Evolutionary conservation across 2,797 vertebrate species (phyloP).

Genomic region (Zenarchopterus dispar): DNA sequence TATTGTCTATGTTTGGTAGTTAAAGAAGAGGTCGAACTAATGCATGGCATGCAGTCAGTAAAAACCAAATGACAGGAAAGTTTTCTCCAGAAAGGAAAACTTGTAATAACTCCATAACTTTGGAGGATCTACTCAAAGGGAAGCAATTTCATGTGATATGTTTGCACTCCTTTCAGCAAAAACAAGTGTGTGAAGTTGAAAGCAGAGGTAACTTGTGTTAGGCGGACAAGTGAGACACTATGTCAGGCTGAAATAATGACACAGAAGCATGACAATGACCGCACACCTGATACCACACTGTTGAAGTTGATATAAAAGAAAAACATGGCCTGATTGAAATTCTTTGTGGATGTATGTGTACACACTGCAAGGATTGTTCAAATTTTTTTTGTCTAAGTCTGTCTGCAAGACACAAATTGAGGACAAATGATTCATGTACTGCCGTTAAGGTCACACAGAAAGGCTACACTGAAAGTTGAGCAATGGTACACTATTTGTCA

Average conservation of each 20-base stretch:
- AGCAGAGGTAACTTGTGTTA: slow-evolving; percentile 17
- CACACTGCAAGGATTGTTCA: slow-evolving; percentile 3
- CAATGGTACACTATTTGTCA: slow-evolving; percentile 74
- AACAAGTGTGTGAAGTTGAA: slow-evolving; percentile 2
- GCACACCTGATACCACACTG: slow-evolving; percentile 13
- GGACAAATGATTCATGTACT: slow-evolving; percentile 66
- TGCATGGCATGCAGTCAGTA: slow-evolving; percentile 19
- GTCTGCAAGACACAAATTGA: slow-evolving; percentile 56
- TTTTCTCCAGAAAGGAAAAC: slow-evolving; percentile 8
- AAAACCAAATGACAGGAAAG: slow-evolving; percentile 27
- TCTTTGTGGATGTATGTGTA: slow-evolving; percentile 36
- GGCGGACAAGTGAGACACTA: slow-evolving; percentile 18
- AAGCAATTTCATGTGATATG: slow-evolving; percentile 7
- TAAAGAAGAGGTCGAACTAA: slow-evolving; percentile 16
- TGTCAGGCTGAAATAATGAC: slow-evolving; percentile 23
- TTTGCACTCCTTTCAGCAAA: slow-evolving; percentile 2
- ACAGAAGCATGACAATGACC: slow-evolving; percentile 14
- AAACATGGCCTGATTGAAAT: slow-evolving; percentile 43
- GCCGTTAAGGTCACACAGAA: slow-evolving; percentile 75
- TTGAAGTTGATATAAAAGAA: slow-evolving; percentile 35
- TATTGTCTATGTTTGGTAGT: too few species aligned
- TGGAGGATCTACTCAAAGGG: slow-evolving; percentile 35
- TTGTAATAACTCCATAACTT: neutral
- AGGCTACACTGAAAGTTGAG: slow-evolving; percentile 77
- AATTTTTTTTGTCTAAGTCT: slow-evolving; percentile 6